Base-by-base conservation (phyloP, 2,888 invertebrate species). In the Loripinus fragilis region DNA sequence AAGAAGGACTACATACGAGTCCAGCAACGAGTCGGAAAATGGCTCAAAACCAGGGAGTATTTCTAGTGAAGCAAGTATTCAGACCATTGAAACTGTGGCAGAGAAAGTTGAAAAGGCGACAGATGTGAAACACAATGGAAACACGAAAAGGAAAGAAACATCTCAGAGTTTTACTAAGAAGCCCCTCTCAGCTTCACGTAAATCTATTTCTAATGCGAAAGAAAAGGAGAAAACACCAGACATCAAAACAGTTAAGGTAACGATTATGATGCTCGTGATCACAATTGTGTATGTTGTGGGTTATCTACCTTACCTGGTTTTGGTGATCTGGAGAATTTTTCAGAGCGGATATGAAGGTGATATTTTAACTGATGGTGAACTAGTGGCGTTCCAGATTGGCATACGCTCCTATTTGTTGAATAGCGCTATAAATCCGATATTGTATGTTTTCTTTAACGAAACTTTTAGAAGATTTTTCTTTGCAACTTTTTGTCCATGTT, bases 391-490 rank as follows among this genome's bases (percentile, higher is more conserved):
- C 66, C 76, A 87, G 42, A 81, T 87, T 30, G 82, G 80, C 0
- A 64, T 85, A 17, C 41, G 87, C 15, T 85, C 87, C 8, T 87
- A 85, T 50, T 74, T 87, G 12, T 70, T 87, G 2, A 85, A 81
- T 41, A 83, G 84, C 33, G 83, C 81, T 0, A 70, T 80, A 25
- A 87, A 87, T 68, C 87, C 87, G 0, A 41, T 87, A 1, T 75
- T 80, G 0, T 87, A 87, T 50, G 85, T 85, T 45, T 84, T 85
- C 71, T 78, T 85, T 25, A 87, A 87, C 70, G 74, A 83, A 15
- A 84, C 77, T 33, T 87, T 87, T 41, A 76, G 78, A 70, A 42
- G 25, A 12, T 85, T 85, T 70, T 76, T 86, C 33, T 74, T 48
- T 28, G n/a, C 8, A n/a, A 25, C 17, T 0, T 69, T 78, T n/a